Base-by-base conservation (phyloP, 2,888 invertebrate species). In the Phalera bucephala region DNA sequence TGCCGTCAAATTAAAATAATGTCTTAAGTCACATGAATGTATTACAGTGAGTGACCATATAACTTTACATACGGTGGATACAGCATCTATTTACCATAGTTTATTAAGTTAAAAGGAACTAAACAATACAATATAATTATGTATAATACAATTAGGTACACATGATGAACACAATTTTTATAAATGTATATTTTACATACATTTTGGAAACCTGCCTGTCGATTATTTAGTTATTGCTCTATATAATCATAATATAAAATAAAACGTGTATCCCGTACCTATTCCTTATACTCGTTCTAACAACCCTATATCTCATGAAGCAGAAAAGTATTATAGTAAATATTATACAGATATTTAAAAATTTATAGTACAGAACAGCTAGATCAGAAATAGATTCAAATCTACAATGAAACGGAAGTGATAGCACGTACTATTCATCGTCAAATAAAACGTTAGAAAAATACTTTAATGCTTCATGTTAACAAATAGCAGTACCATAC, bases 391-490 rank as follows among this genome's bases (percentile, higher is more conserved):
- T 80, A 84, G 79, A 81, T 80, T 79, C 77, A 80, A 81, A 82
- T 79, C 79, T 81, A 85, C 80, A 77, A 74, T 72, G 51, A 73
- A 82, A 80, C 53, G 44, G 67, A 64, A 68, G 59, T 58, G 62
- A 71, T 58, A 73, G 63, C 68, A 58, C 59, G 55, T 65, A 56
- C 49, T 62, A 56, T 49, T 45, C 13, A 19, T 30, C 44, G 22
- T 36, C 41, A 67, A 68, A 58, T 37, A 38, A 61, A 42, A 45
- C 32, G 12, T 35, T 53, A 53, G 58, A 66, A 68, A 72, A 82
- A 86, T 86, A 87, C 87, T 87, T 87, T 85, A 72, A 85, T 86
- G 87, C 87, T 87, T 87, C 87, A 87, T 86, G 85, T 73, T 61
- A 77, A 74, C 64, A 66, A 75, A 67, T 67, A 62, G 63, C 63